Base-by-base conservation (phyloP, 2,797 vertebrate species). In the Scyliorhinus canicula region DNA sequence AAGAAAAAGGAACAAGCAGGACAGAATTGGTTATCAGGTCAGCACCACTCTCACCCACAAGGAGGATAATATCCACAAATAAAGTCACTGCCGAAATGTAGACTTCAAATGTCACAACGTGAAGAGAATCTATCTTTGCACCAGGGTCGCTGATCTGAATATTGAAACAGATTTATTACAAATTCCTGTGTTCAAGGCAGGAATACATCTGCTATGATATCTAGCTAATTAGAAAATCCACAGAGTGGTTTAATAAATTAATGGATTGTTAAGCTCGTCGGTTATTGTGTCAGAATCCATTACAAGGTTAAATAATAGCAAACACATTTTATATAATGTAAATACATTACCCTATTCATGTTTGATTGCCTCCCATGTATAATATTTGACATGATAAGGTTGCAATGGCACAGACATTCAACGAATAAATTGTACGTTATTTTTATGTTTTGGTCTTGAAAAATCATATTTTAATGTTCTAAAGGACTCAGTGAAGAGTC, bases 161-260 rank as follows among this genome's bases (percentile, higher is more conserved):
- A 55, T 35, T 55, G 28, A n/a, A 88, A 57, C 52, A 50, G n/a
- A 69, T 69, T 47, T 4, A 47, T 14, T 40, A 16, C 88, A 65
- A 65, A 63, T 4, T 67, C 55, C 86, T 60, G 28, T 90, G 55
- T 16, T 90, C 55, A 90, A 90, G 86, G 24, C 86, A 60, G 86
- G 26, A 60, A 60, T 90, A 90, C 86, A 90, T 90, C 63, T 67
- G 40, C 63, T 52, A 90, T 55, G 50, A 60, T 60, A 90, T 31
- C 40, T 50, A 52, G 21, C 60, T 69, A 93, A 65, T 67, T 69
- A 69, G 91, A 93, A 93, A 93, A 69, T 50, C 65, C 55, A 60
- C 86, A 90, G 79, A 57, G 35, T 90, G 52, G 35, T 16, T 31
- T 40, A 35, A 90, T 90, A 90, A 90, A 90, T 90, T 82, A 82